Conservation (phyloP, 2,113 vertebrate genomes). For the Carlito syrichta region DNA sequence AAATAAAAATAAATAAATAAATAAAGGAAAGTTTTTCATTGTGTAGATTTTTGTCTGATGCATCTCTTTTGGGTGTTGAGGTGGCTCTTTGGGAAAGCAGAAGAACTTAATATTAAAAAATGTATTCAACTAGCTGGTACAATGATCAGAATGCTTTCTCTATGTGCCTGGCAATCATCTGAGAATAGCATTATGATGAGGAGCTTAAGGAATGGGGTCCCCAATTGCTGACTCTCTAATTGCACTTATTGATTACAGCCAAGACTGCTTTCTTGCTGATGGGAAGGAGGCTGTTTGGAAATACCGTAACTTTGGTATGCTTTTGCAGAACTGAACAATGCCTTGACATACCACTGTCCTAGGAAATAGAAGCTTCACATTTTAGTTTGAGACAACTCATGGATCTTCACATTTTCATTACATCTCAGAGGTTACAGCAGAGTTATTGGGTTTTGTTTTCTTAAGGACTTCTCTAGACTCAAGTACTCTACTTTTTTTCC, state of each 20-base stretch:
- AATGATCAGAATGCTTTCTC: neutral
- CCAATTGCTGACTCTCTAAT: neutral
- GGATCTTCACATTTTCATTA: neutral
- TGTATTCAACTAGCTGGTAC: neutral
- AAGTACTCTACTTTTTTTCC: too few relatives aligned
- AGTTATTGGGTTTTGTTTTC: neutral
- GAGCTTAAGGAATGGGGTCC: neutral
- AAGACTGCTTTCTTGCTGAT: neutral
- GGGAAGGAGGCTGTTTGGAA: neutral
- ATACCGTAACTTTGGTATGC: neutral
- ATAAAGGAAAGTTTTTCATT: neutral
- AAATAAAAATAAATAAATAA: too few relatives aligned
- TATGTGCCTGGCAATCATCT: neutral
- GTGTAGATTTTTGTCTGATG: neutral
- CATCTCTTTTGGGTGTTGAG: neutral
- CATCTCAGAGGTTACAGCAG: neutral
- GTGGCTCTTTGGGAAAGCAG: neutral
- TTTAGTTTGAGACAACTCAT: neutral
- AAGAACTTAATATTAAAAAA: neutral
- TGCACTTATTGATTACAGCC: neutral
- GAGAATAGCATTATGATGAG: neutral
- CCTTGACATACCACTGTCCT: neutral
- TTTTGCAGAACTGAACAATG: neutral
- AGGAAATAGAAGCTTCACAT: neutral
- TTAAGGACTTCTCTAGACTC: neutral